Conservation (phyloP, 2,797 vertebrate species). For the Chloroceryle inda region DNA sequence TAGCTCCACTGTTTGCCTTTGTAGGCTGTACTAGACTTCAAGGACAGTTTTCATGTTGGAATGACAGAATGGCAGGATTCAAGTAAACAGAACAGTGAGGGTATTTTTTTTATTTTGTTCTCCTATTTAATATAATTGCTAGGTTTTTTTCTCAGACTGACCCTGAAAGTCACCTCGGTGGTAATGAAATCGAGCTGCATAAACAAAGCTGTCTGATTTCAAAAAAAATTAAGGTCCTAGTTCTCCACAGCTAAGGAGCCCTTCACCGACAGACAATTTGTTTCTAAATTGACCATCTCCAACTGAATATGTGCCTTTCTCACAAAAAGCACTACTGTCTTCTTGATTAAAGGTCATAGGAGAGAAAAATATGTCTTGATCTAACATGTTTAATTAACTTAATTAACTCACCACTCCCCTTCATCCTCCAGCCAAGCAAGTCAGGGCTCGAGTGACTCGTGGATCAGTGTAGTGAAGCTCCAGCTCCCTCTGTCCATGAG, state of each 20-base stretch:
- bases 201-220: constrained; percentile 51
- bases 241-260: constrained; percentile 40
- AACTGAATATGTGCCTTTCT: background rate
- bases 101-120: constrained; percentile 51
- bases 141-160: background rate
- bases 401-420: background rate
- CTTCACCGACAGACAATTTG: constrained; percentile 18
- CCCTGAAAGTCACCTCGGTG: constrained; percentile 48
- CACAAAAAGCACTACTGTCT: constrained; percentile 4
- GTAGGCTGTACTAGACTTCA: constrained; percentile 46
- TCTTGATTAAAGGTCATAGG: background rate
- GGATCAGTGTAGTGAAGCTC: background rate
- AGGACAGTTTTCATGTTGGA: constrained; percentile 65
- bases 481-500: background rate
- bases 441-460: background rate
- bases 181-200: constrained; percentile 54
- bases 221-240: constrained; percentile 15
- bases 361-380: constrained; percentile 5
- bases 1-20: constrained; percentile 57
- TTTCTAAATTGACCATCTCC: constrained; percentile 26
- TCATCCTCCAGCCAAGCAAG: background rate
- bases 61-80: constrained; percentile 67
- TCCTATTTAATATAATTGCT: constrained; percentile 66
- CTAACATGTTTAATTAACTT: background rate
- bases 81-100: constrained; percentile 55